phyloP scores from a whole-genome alignment of 30 jellyfish, hydroid and myxozoan species.

The Haliclystus octoradiatus region DNA sequence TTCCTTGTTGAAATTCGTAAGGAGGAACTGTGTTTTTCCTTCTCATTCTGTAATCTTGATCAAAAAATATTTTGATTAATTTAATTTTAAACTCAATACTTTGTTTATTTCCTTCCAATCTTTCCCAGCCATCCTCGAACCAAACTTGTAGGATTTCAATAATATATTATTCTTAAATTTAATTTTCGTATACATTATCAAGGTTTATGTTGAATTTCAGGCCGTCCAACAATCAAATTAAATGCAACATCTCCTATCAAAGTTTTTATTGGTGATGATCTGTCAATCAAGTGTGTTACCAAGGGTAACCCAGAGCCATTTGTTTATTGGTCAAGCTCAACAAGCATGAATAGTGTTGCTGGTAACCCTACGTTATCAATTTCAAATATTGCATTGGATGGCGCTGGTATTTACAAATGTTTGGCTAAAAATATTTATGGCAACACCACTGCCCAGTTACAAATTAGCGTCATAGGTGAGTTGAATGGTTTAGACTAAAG shows the following conservation, averaged over 20 bases:
- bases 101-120: no score
- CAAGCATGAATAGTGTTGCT: neutral
- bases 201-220: neutral
- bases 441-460: neutral
- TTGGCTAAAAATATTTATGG: conserved; percentile 16
- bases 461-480: conserved; percentile 12
- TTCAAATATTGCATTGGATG: neutral
- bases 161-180: no score
- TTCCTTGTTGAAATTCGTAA: no score
- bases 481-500: no score
- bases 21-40: no score
- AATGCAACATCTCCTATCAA: neutral
- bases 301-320: neutral
- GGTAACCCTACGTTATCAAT: neutral
- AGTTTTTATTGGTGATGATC: neutral
- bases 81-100: no score
- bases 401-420: conserved; percentile 32
- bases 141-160: no score
- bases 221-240: neutral
- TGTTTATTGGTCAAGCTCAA: neutral
- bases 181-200: no score
- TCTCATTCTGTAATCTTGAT: no score
- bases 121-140: no score
- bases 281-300: neutral
- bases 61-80: no score